A percentile compares a stretch with the other conserved stretches of the same genome.
Evolutionary conservation across 2,797 vertebrate genomes (phyloP).

Genomic region (Rhadinocentrus ornatus): DNA sequence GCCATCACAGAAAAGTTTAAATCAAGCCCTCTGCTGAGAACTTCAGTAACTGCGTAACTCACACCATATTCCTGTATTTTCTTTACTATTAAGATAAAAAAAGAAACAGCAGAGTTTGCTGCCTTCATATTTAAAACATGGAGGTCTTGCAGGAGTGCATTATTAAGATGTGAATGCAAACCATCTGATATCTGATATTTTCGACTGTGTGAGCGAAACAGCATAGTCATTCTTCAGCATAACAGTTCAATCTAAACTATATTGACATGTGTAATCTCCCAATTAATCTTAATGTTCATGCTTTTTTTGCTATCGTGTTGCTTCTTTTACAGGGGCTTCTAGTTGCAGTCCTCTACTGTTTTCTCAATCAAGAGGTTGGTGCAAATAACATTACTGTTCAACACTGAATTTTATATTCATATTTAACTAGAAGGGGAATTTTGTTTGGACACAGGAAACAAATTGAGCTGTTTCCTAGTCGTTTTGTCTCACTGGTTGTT

Average conservation of each 20-base stretch:
- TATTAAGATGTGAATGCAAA: background rate
- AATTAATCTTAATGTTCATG: constrained; percentile 2
- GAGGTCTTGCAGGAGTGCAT: background rate
- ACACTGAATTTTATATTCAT: background rate
- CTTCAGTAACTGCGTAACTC: background rate
- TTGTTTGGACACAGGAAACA: too few relatives aligned
- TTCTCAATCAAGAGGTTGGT: constrained; percentile 87
- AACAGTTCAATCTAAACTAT: constrained; percentile 3
- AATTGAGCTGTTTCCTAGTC: too few relatives aligned
- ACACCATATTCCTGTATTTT: background rate
- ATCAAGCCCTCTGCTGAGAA: background rate
- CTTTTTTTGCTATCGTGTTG: background rate
- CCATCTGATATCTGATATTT: background rate
- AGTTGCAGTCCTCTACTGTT: constrained; percentile 85
- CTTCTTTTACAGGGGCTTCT: constrained; percentile 81
- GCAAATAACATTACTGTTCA: constrained; percentile 11
- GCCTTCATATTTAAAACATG: background rate
- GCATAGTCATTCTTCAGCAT: background rate
- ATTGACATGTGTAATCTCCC: background rate
- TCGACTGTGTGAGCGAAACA: background rate
- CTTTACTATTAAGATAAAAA: background rate
- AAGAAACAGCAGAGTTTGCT: background rate
- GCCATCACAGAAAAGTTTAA: background rate
- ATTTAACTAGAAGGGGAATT: too few relatives aligned
- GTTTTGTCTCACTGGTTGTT: too few relatives aligned